A percentile compares a stretch with the other conserved stretches of the same genome.
These are phyloP conservation scores for Drosophila simulans DNA, from an alignment of 1,140 invertebrate species.

Conservation along the genomic window DNA sequence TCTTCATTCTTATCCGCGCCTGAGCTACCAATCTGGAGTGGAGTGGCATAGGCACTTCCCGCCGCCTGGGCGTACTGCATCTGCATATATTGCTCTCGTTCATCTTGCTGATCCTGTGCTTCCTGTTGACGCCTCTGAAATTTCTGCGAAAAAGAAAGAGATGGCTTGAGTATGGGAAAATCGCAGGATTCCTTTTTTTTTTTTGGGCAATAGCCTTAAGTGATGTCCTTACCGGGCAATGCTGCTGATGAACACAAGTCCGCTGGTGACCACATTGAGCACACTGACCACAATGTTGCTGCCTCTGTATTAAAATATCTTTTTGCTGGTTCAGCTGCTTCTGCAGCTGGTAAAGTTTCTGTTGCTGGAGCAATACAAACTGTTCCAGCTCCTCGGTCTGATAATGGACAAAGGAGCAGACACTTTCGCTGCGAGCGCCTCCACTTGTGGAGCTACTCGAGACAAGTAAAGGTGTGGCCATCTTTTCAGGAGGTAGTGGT, in stretches of 20 bases:
- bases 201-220: too few relatives aligned
- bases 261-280: not conserved
- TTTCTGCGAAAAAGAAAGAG: conserved; percentile 29
- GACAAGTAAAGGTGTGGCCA: conserved; percentile 45
- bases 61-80: conserved; percentile 40
- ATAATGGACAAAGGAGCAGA: conserved; percentile 79
- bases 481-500: conserved; percentile 29
- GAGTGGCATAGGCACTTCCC: conserved; percentile 12
- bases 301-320: not conserved
- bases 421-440: conserved; percentile 64
- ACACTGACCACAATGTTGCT: not conserved
- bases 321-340: conserved; percentile 4
- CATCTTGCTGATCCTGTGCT: not conserved
- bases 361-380: conserved; percentile 44
- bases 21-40: conserved; percentile 2
- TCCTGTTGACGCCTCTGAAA: too few relatives aligned
- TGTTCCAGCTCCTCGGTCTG: conserved; percentile 71
- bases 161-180: not conserved
- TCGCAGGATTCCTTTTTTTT: not conserved
- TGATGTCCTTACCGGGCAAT: conserved; percentile 2
- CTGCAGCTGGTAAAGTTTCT: conserved; percentile 25
- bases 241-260: not conserved
- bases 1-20: conserved; percentile 21
- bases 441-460: conserved; percentile 46
- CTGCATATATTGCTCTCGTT: conserved; percentile 16